These are phyloP conservation scores for Poeciliopsis turneri DNA, from an alignment of 2,797 vertebrate species.

Conservation along the genomic window DNA sequence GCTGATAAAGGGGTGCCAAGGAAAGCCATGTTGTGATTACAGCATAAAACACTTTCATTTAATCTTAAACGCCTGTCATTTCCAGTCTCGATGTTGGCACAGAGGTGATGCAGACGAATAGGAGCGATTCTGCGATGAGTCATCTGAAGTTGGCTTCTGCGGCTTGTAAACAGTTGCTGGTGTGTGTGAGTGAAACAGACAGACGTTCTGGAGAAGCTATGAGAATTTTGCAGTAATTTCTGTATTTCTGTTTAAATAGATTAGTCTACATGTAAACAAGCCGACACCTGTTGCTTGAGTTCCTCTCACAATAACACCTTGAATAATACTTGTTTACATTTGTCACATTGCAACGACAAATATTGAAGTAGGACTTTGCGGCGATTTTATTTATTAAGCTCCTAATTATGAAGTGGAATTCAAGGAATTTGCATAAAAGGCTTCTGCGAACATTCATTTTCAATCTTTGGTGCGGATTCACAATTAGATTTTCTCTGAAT, in stretches of 20 bases:
- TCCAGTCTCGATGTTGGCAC: conserved; percentile 17
- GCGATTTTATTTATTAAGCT: neutral
- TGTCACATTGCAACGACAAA: neutral
- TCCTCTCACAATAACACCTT: neutral
- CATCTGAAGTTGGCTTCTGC: conserved; percentile 41
- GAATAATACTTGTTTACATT: neutral
- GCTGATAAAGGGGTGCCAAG: conserved; percentile 75
- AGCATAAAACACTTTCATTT: conserved; percentile 62
- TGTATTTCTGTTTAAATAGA: neutral
- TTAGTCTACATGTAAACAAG: neutral
- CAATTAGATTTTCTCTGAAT: neutral
- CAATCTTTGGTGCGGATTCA: neutral
- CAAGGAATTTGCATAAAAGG: neutral
- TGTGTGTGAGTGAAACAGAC: neutral
- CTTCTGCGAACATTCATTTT: neutral
- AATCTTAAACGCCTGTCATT: conserved; percentile 46
- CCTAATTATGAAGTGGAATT: neutral
- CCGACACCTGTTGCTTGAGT: neutral
- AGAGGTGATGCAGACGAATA: conserved; percentile 26
- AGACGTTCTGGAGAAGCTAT: neutral
- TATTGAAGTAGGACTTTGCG: neutral
- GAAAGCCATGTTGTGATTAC: conserved; percentile 71
- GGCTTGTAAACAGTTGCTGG: conserved; percentile 6
- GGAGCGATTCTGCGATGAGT: conserved; percentile 20
- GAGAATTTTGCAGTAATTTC: conserved; percentile 1